phyloP scores from a whole-genome alignment of 2,888 invertebrate genomes.

The Balanococcus diminutus region DNA sequence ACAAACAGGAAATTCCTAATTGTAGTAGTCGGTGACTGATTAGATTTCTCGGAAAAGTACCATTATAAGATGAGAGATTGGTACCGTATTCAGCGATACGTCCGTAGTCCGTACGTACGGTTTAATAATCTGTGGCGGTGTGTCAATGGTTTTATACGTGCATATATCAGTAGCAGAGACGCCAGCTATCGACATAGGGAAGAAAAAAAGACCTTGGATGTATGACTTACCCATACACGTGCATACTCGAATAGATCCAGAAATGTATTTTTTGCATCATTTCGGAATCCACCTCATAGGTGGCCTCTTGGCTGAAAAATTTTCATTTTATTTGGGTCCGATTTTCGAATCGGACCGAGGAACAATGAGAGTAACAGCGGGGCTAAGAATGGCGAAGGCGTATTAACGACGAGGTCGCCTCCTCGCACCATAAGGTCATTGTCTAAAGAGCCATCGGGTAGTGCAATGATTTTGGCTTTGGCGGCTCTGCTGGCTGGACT shows the following conservation, averaged over 20 bases:
- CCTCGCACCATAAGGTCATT: background rate
- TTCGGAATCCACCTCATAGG: background rate
- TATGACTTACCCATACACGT: background rate
- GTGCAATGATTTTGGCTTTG: background rate
- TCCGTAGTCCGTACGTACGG: background rate
- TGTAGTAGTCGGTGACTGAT: slow-evolving; percentile 7
- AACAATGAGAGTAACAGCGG: background rate
- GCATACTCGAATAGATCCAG: background rate
- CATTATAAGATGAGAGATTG: background rate
- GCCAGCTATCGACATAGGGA: background rate
- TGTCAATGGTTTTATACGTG: background rate
- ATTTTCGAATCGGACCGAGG: background rate
- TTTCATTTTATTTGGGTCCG: slow-evolving; percentile 25
- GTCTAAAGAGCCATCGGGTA: background rate
- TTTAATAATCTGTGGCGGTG: background rate
- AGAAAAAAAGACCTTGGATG: background rate
- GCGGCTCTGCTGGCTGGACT: background rate
- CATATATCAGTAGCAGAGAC: background rate
- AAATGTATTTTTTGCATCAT: background rate
- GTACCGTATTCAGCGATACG: background rate
- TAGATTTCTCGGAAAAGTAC: background rate
- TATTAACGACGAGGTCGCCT: slow-evolving; percentile 15
- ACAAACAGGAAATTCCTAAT: slow-evolving; percentile 32
- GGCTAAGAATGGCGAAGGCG: slow-evolving; percentile 1
- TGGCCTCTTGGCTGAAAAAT: slow-evolving; percentile 6